Evolutionary conservation across 2,113 vertebrate species (phyloP).

Genomic region (Mobula hypostoma): DNA sequence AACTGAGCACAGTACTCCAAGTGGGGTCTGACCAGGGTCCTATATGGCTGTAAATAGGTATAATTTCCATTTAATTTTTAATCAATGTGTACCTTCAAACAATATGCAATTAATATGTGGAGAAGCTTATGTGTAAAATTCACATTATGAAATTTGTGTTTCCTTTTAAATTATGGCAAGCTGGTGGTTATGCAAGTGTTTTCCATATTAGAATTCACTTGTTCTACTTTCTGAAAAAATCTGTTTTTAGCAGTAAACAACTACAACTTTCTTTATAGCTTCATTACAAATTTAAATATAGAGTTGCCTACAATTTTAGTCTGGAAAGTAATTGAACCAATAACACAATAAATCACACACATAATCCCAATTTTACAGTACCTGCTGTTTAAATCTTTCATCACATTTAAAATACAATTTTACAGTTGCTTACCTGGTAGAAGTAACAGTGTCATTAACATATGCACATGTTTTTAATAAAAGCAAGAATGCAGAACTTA

Average conservation of each 20-base stretch:
- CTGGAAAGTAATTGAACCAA: background rate
- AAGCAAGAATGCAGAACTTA: background rate
- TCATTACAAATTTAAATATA: background rate
- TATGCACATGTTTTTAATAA: background rate
- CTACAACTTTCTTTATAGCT: background rate
- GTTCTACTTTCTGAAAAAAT: background rate
- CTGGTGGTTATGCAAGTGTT: background rate
- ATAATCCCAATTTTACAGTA: background rate
- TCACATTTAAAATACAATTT: background rate
- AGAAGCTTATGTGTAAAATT: background rate
- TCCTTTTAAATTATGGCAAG: background rate
- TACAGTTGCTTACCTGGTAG: conserved; percentile 20
- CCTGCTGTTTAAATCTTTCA: conserved; percentile 21
- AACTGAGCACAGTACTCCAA: too few relatives aligned
- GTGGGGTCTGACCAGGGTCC: too few relatives aligned
- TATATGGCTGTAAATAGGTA: too few relatives aligned
- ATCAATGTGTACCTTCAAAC: background rate
- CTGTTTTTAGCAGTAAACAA: background rate
- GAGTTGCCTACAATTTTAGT: background rate
- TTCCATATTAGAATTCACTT: background rate
- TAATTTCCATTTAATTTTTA: too few relatives aligned
- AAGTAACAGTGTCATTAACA: conserved; percentile 13
- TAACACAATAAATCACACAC: conserved; percentile 6
- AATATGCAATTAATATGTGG: background rate
- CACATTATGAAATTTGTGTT: background rate